Conservation (phyloP, 1,140 invertebrate species). For the Cotesia chilonis region DNA sequence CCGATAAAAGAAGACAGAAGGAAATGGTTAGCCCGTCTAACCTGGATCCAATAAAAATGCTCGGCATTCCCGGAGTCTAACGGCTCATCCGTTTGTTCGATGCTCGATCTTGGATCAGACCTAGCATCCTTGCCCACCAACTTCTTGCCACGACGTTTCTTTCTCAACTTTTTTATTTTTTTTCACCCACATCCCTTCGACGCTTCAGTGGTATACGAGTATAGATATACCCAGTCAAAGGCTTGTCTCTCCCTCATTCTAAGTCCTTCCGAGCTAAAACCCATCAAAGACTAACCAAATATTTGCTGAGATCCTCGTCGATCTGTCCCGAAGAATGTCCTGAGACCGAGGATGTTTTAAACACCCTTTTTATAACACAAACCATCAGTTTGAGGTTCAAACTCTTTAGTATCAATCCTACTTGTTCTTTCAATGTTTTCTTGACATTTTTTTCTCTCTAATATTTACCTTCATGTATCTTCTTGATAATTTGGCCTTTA, state of each 20-base stretch:
- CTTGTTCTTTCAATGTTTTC: conserved; percentile 9
- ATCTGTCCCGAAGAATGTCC: conserved; percentile 38
- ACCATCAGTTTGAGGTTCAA: conserved; percentile 19
- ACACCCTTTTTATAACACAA: conserved; percentile 32
- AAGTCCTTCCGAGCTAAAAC: conserved; percentile 33
- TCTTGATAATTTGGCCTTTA: conserved; percentile 15
- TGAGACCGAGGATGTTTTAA: conserved; percentile 50
- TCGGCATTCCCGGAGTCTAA: conserved; percentile 57
- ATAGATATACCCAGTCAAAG: conserved; percentile 2
- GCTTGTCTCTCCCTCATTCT: conserved; percentile 13
- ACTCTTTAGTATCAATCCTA: conserved; percentile 47
- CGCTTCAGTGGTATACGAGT: not conserved
- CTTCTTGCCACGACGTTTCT: conserved; percentile 35
- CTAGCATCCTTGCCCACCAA: conserved; percentile 19
- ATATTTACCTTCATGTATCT: conserved; percentile 14
- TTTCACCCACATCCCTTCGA: conserved; percentile 30
- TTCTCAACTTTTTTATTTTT: conserved; percentile 25
- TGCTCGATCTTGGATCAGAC: conserved; percentile 35
- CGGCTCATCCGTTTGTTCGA: conserved; percentile 57
- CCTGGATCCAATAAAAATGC: conserved; percentile 61
- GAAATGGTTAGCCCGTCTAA: conserved; percentile 33
- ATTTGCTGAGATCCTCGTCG: conserved; percentile 59
- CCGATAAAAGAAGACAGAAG: conserved; percentile 32
- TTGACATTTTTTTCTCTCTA: conserved; percentile 28
- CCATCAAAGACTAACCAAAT: conserved; percentile 61